Conservation (phyloP, 2,888 invertebrate species). For the Eilema griseolum region DNA sequence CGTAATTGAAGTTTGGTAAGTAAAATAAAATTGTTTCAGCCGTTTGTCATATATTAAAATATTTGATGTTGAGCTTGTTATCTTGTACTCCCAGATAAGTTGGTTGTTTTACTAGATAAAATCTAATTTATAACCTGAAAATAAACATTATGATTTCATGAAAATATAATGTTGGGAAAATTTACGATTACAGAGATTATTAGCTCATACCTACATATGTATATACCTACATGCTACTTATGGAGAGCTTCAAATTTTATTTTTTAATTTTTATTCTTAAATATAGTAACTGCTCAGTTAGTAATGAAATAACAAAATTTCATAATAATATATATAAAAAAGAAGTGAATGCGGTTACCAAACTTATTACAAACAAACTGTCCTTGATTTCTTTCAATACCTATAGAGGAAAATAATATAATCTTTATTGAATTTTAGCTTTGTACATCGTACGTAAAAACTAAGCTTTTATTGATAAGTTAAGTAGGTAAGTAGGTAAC, state of each 20-base stretch:
- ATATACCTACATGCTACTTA: too few species aligned
- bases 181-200: background rate
- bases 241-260: too few species aligned
- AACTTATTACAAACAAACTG: background rate
- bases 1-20: constrained; percentile 48
- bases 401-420: too few species aligned
- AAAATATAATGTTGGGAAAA: background rate
- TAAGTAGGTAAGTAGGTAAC: too few species aligned
- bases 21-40: constrained; percentile 15
- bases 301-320: background rate
- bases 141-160: background rate
- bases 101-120: background rate
- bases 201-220: too few species aligned
- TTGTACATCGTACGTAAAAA: background rate
- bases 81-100: constrained; percentile 3
- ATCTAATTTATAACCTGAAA: background rate
- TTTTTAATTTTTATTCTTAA: too few species aligned
- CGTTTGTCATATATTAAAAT: background rate
- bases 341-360: background rate
- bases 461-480: background rate
- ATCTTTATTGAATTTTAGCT: too few species aligned
- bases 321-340: background rate
- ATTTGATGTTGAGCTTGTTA: constrained; percentile 1
- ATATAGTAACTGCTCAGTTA: background rate
- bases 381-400: too few species aligned